A percentile compares a stretch with the other conserved stretches of the same genome.
These are phyloP conservation scores for Picus viridis DNA, from an alignment of 2,797 vertebrate species.

Conservation along the genomic window DNA sequence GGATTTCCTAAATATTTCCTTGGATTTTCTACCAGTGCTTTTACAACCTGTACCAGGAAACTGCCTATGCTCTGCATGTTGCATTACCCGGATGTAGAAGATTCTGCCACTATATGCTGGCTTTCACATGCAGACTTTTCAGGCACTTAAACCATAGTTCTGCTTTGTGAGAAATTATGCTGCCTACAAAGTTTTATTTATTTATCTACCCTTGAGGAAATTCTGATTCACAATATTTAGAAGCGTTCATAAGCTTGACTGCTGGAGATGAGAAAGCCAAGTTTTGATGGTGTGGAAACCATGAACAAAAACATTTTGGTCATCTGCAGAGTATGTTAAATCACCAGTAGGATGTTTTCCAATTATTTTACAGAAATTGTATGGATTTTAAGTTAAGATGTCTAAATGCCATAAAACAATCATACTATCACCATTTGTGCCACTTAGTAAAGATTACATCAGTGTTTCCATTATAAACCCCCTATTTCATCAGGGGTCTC, in stretches of 20 bases:
- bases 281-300: conserved; percentile 25
- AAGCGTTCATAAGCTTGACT: not conserved
- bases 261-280: not conserved
- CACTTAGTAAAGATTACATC: conserved; percentile 64
- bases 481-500: conserved; percentile 54
- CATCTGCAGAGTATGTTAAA: not conserved
- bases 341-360: conserved; percentile 16
- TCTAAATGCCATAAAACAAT: conserved; percentile 45
- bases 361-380: conserved; percentile 24
- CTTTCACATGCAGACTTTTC: not conserved
- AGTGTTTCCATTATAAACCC: conserved; percentile 46
- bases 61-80: conserved; percentile 8
- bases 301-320: conserved; percentile 11
- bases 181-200: not conserved
- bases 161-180: not conserved
- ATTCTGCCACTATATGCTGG: not conserved
- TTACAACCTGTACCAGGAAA: conserved; percentile 54
- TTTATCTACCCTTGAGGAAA: conserved; percentile 8
- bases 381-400: conserved; percentile 42
- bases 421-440: conserved; percentile 39
- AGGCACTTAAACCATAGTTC: not conserved
- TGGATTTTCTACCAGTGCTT: not conserved
- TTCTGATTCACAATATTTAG: not conserved
- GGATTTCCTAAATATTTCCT: conserved; percentile 30
- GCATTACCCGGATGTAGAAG: conserved; percentile 22